Base-by-base conservation (phyloP, 2,797 vertebrate species). In the Rhodeus uyekii region DNA sequence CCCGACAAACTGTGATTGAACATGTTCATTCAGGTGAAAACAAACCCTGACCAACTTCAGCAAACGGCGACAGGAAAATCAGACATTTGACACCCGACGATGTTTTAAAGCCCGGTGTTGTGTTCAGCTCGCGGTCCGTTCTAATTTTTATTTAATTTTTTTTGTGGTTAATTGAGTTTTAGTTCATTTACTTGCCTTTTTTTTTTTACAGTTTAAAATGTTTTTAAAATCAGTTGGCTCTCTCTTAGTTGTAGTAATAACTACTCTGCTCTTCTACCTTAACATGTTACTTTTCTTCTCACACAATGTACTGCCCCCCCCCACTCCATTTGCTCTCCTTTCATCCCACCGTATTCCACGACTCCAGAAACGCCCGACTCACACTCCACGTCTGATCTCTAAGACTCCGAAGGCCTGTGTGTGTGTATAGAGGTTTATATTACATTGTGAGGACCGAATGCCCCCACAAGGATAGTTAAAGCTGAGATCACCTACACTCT, bases 311-410 rank as follows among this genome's bases (percentile, higher is more conserved):
- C 36, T 53, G 44, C 34, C 32, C 34, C 60, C 46, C 50, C 67
- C 55, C 55, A 44, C 50, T 71, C 36, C 48, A 60, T 50, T 55
- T 1, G 3, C 12, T 79, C 24, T 79, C 19, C 29, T 80, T 80
- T 80, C 55, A 80, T 80, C 19, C 64, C 55, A 55, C 64, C 42
- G 32, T 60, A 27, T 27, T 38, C 72, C 34, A 22, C 6, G 3
- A 19, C 42, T 77, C 60, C 29, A 53, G 61, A 67, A 19, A 58
- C 53, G 5, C 65, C 75, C 60, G 6, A 13, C 29, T 24, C 77
- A 39, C 38, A 34, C 38, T 36, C 29, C 13, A 71, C 10, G 14
- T 61, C 67, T 72, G 67, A 80, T 71, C 78, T 60, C 27, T 36
- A 13, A 58, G 27, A 24, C 50, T 71, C 67, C 2, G 36, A 53